These are phyloP conservation scores for Arvicanthis niloticus DNA, from an alignment of 2,113 vertebrate species.

Conservation along the genomic window DNA sequence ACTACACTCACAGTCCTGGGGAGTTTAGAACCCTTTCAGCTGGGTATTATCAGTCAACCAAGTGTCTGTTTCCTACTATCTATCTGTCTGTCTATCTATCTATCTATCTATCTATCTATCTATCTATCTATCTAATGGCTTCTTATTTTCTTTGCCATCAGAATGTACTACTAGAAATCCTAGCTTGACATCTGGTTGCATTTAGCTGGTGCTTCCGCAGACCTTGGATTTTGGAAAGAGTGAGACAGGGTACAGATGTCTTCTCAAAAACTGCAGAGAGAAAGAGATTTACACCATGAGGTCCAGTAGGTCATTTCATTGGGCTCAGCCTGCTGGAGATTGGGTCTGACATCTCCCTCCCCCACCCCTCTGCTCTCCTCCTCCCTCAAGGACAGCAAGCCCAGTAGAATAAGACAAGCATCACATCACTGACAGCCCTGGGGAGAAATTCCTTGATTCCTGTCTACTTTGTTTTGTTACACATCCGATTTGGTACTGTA, in stretches of 20 bases:
- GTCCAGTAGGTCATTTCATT: background rate
- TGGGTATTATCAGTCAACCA: background rate
- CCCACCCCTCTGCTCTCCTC: background rate
- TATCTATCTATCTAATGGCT: slow-evolving; percentile 21
- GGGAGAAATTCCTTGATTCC: background rate
- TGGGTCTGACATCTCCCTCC: background rate
- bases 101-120: slow-evolving; percentile 22
- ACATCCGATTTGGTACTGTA: background rate
- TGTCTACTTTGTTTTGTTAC: background rate
- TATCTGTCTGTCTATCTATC: slow-evolving; percentile 18
- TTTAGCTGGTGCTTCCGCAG: background rate
- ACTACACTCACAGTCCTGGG: background rate
- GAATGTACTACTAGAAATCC: background rate
- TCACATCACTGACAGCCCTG: background rate
- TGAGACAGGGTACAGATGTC: slow-evolving; percentile 7
- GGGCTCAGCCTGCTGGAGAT: background rate
- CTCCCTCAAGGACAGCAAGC: background rate
- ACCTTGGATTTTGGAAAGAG: slow-evolving; percentile 53
- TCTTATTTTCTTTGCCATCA: slow-evolving; percentile 62
- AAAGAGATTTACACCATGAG: background rate
- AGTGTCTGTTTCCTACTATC: background rate
- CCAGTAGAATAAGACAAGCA: background rate
- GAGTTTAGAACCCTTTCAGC: background rate
- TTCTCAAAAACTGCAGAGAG: slow-evolving; percentile 11
- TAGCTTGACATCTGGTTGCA: slow-evolving; percentile 52